Conservation (phyloP, 2,113 vertebrate genomes). For the Eleginops maclovinus region DNA sequence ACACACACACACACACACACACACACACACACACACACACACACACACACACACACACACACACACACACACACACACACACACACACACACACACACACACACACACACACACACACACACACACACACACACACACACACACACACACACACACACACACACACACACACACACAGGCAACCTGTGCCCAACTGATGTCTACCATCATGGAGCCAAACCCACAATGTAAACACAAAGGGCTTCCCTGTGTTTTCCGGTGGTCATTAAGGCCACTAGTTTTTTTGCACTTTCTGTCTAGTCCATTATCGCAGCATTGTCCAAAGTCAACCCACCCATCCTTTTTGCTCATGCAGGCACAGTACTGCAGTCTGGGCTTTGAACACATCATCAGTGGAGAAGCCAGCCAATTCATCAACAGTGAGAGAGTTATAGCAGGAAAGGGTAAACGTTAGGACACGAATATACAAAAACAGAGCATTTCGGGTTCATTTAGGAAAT, state of each 20-base stretch:
- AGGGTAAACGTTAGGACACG: conserved; percentile 40
- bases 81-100: conserved; percentile 12
- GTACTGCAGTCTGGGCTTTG: conserved; percentile 47
- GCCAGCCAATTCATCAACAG: conserved; percentile 54
- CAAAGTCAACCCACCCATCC: conserved; percentile 77
- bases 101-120: conserved; percentile 30
- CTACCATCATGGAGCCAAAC: conserved; percentile 54
- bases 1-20: no score
- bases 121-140: neutral
- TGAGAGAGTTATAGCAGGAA: conserved; percentile 77
- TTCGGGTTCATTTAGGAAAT: conserved; percentile 56
- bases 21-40: conserved; percentile 32
- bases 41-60: conserved; percentile 22
- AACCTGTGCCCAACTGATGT: conserved; percentile 40
- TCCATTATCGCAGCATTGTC: conserved; percentile 70
- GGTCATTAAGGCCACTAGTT: conserved; percentile 31
- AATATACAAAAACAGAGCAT: conserved; percentile 59
- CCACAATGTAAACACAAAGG: conserved; percentile 68
- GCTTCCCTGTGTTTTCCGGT: conserved; percentile 58
- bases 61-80: no score
- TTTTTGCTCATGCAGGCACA: conserved; percentile 62
- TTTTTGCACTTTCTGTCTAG: conserved; percentile 59
- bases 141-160: neutral
- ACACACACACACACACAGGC: conserved; percentile 23
- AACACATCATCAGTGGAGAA: conserved; percentile 47